phyloP scores from a whole-genome alignment of 2,113 vertebrate species.

The Eleginops maclovinus region DNA sequence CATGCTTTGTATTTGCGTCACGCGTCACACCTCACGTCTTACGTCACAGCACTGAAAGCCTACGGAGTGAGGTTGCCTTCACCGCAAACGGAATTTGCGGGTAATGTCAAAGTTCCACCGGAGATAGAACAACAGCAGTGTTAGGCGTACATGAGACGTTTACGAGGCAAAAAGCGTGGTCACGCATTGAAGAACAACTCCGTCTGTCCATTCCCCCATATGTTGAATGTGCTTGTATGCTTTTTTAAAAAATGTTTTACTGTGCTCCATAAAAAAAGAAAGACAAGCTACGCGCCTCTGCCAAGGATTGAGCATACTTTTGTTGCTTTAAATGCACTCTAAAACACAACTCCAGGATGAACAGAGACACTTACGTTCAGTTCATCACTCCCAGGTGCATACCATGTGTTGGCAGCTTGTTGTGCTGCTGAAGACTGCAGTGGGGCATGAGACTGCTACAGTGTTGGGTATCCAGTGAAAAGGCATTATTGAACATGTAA shows the following conservation, averaged over 20 bases:
- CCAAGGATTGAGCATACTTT: background rate
- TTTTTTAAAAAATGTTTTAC: no score
- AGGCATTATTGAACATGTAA: constrained; percentile 28
- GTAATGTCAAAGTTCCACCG: background rate
- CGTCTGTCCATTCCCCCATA: no score
- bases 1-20: constrained; percentile 23
- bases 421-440: no score
- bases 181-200: background rate
- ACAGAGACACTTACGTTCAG: background rate
- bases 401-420: background rate
- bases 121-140: no score
- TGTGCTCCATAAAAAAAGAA: background rate
- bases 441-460: constrained; percentile 9
- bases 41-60: constrained; percentile 22
- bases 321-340: background rate
- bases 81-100: background rate
- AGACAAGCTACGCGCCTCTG: background rate
- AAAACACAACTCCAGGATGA: no score
- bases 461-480: constrained; percentile 9
- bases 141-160: background rate
- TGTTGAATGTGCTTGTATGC: no score
- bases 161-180: background rate
- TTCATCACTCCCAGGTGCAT: background rate
- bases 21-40: constrained; percentile 42
- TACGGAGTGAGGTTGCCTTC: background rate